Percentiles rank a stretch among this genome's conserved stretches.
phyloP scores from a whole-genome alignment of 2,888 invertebrate species.

The Heterodera filipjevi region DNA sequence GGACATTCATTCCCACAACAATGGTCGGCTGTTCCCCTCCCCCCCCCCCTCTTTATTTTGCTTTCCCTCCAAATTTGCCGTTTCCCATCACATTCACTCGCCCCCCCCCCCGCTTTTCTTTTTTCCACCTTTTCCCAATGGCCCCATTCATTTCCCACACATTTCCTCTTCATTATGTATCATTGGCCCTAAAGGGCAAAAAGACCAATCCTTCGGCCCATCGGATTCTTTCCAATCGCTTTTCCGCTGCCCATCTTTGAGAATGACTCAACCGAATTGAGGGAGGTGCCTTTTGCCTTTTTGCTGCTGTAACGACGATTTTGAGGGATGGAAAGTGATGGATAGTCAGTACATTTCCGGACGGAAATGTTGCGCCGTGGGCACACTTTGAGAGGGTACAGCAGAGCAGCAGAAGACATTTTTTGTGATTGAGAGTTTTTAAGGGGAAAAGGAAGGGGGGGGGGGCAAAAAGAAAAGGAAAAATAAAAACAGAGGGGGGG shows the following conservation, averaged over 20 bases:
- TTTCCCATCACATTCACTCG: constrained; percentile 1
- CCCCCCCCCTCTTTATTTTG: not conserved
- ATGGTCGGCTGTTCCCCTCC: not conserved
- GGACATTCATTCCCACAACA: not conserved
- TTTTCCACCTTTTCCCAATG: not conserved
- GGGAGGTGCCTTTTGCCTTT: not conserved
- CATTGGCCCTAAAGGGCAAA: not conserved
- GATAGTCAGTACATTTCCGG: constrained; percentile 5
- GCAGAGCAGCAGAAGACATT: constrained; percentile 12
- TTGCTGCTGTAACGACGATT: not conserved
- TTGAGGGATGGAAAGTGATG: not conserved
- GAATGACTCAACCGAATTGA: not conserved
- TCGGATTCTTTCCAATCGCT: not conserved
- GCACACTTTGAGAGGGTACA: not conserved
- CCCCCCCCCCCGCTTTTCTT: not conserved
- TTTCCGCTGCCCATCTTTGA: not conserved
- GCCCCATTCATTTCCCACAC: not conserved
- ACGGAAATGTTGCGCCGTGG: constrained; percentile 2
- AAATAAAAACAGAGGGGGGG: not conserved
- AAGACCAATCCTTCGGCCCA: not conserved
- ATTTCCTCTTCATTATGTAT: too few relatives aligned
- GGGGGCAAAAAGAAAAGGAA: not conserved
- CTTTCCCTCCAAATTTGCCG: not conserved
- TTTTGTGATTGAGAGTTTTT: constrained; percentile 8
- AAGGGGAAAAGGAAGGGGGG: too few relatives aligned